These are phyloP conservation scores for Lipophrys pholis DNA, from an alignment of 2,113 vertebrate species.

Conservation along the genomic window DNA sequence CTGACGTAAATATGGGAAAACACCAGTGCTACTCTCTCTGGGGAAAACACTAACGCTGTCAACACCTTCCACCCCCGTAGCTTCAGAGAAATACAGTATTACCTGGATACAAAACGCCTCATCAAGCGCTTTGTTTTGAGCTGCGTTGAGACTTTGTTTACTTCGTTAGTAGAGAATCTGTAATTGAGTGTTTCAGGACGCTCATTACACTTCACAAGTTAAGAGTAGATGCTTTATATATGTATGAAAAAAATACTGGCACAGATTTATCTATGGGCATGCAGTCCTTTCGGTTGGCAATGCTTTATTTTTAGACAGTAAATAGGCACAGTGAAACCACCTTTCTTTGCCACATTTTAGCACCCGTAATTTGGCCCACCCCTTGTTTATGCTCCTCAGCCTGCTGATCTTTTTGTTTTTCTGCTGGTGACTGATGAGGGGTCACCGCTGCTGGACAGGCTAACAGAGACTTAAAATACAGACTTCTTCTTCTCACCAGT, in stretches of 20 bases:
- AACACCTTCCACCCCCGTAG: conserved; percentile 63
- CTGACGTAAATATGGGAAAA: conserved; percentile 72
- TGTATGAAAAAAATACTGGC: conserved; percentile 48
- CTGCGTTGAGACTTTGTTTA: conserved; percentile 70
- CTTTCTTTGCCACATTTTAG: conserved; percentile 71
- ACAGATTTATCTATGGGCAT: conserved; percentile 53
- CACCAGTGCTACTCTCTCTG: conserved; percentile 44
- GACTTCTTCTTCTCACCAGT: conserved; percentile 17
- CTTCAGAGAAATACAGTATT: conserved; percentile 56
- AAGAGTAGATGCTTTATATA: conserved; percentile 51
- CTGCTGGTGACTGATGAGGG: conserved; percentile 67
- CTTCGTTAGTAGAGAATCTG: conserved; percentile 69
- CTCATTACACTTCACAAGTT: conserved; percentile 67
- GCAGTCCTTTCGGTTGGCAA: conserved; percentile 45
- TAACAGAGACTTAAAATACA: conserved; percentile 34
- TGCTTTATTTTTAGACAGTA: conserved; percentile 73
- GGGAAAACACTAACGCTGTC: conserved; percentile 67
- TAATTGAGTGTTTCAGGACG: conserved; percentile 68
- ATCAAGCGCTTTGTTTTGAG: conserved; percentile 67
- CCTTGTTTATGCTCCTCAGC: conserved; percentile 66
- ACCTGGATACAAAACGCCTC: conserved; percentile 63
- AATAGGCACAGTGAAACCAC: conserved; percentile 71
- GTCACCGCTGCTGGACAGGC: conserved; percentile 50
- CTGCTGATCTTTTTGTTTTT: conserved; percentile 67
- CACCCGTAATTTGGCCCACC: conserved; percentile 76